phyloP scores from a whole-genome alignment of 1,140 invertebrate species.

The Ruditapes philippinarum region DNA sequence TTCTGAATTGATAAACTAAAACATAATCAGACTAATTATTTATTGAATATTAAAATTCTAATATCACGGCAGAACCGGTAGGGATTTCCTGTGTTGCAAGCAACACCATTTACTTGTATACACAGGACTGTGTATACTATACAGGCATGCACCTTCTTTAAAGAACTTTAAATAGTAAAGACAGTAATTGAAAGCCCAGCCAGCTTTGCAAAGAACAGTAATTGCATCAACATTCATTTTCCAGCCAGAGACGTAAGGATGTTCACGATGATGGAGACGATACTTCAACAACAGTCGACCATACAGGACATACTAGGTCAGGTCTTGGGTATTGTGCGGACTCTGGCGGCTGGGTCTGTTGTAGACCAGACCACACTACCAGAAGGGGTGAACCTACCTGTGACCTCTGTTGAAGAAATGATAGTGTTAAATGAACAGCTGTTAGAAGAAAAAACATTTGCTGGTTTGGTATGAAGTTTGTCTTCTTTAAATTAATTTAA shows the following conservation, averaged over 20 bases:
- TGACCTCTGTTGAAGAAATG: not conserved
- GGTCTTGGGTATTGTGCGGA: not conserved
- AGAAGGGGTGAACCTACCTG: conserved; percentile 7
- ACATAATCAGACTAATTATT: too few relatives aligned
- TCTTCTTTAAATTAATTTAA: not conserved
- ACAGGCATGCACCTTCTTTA: too few relatives aligned
- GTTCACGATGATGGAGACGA: not conserved
- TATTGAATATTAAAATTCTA: too few relatives aligned
- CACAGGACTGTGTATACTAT: too few relatives aligned
- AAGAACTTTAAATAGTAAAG: too few relatives aligned
- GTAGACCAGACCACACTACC: not conserved
- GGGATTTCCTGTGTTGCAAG: too few relatives aligned
- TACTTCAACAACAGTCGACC: not conserved
- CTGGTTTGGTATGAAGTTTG: conserved; percentile 5
- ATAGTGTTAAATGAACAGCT: not conserved
- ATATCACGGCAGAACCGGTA: too few relatives aligned
- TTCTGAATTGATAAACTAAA: too few relatives aligned
- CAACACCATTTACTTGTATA: too few relatives aligned
- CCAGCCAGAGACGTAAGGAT: conserved; percentile 13
- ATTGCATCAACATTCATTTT: not conserved
- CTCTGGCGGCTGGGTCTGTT: not conserved
- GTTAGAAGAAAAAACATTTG: not conserved
- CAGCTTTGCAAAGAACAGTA: too few relatives aligned
- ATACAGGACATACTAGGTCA: not conserved
- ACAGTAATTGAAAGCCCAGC: too few relatives aligned